Base-by-base conservation (phyloP, 2,888 invertebrate genomes). In the Notodonta dromedarius region DNA sequence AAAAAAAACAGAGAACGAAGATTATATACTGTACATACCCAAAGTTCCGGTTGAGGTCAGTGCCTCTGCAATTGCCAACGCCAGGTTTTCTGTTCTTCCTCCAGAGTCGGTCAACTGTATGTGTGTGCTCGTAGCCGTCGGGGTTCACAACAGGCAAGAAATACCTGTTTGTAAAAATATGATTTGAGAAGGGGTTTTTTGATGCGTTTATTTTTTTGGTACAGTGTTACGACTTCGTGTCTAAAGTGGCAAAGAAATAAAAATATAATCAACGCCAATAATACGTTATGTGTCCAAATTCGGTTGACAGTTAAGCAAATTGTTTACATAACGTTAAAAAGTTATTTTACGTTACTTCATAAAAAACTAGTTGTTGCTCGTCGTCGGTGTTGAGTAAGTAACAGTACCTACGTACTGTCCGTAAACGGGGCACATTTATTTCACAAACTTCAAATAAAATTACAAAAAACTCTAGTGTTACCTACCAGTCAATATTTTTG, bases 91-190 rank as follows among this genome's bases (percentile, higher is more conserved):
- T 94, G 80, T 97, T 97, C 82, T 97, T 97, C 58, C 97, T 94
- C 98, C 98, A 98, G 57, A 98, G 89, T 59, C 98, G 95, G 83
- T 98, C 97, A 12, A 92, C 94, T 1, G 92, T 94, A 85, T 98
- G 97, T 0, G 97, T 96, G 84, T 96, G 97, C 81, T 97, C 98
- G 83, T 98, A 98, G 11, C 98, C 98, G 79, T 98, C 97, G 8
- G 97, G 97, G 86, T 97, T 97, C 50, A 96, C 94, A 35, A 97
- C 95, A 0, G 97, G 96, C 57, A 96, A 87, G 77, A 97, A 94
- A 79, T 96, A 96, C 94, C 94, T 94, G 70, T 11, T n/a, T 63
- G 59, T 40, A 12, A 40, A 14, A 16, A 35, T 42, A 11, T 42
- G 11, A 42, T 11, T 4, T 2, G 9, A 42, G 42, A 12, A 42